These are phyloP conservation scores for Oryzias sinensis DNA, from an alignment of 2,797 vertebrate species.

Conservation along the genomic window DNA sequence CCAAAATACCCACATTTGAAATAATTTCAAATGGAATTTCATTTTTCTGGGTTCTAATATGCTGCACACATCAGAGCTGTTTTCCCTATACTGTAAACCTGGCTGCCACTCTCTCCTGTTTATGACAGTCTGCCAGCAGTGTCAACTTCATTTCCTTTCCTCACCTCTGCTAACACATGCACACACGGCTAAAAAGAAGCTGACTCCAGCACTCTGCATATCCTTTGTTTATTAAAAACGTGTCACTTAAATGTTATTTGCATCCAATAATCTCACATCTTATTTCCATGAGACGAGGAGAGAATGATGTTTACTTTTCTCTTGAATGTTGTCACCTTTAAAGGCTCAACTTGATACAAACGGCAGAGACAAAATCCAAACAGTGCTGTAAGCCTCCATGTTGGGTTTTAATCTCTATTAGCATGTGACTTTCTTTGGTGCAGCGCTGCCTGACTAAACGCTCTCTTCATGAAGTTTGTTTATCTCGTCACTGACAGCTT, in stretches of 20 bases:
- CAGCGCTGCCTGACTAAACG: conserved; percentile 24
- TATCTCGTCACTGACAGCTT: conserved; percentile 43
- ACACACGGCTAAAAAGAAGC: conserved; percentile 10
- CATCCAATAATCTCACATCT: conserved; percentile 2
- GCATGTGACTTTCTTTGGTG: conserved; percentile 20
- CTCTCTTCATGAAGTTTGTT: conserved; percentile 37
- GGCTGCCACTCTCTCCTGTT: conserved; percentile 24
- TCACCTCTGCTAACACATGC: conserved; percentile 24
- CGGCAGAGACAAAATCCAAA: conserved; percentile 6
- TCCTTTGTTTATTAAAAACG: conserved; percentile 22
- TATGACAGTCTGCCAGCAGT: conserved; percentile 22
- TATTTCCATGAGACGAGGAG: conserved; percentile 25
- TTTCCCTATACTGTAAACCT: conserved; percentile 35
- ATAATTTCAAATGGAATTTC: conserved; percentile 4
- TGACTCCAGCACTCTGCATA: conserved; percentile 28
- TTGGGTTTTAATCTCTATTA: conserved; percentile 40
- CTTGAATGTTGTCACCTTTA: conserved; percentile 6
- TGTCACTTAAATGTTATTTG: conserved; percentile 10
- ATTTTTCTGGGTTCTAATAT: conserved; percentile 37
- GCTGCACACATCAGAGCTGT: conserved; percentile 31
- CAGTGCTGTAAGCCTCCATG: conserved; percentile 30
- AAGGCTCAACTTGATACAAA: conserved; percentile 28
- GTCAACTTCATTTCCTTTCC: conserved; percentile 41
- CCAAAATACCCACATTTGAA: conserved; percentile 19
- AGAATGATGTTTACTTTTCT: conserved; percentile 40